Evolutionary conservation across 2,797 vertebrate genomes (phyloP), one percentile per base, ranked within the genome.

Genomic region (Selene dorsalis): DNA sequence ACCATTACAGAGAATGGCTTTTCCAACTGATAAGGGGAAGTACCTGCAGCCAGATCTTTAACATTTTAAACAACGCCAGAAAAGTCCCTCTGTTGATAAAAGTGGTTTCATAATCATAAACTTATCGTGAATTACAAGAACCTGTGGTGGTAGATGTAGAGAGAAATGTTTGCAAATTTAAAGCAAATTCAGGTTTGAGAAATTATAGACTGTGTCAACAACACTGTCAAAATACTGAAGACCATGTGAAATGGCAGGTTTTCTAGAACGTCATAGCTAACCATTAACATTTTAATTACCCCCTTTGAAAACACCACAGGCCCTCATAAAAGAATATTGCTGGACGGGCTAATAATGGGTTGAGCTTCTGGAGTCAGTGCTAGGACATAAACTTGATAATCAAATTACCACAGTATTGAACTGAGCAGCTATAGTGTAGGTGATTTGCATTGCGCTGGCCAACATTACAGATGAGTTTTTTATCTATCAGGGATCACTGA

Each of bases 301-400:
- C 48, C 26, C 35, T 28, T 69, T 79, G 64, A 67, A 73, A 48
- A 63, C 9, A 77, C 50, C 59, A 22, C 13, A 17, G 39, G 30
- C 65, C 10, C 58, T 30, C 11, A 30, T 80, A 63, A 77, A 75
- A 72, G 3, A 48, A 75, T 73, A 82, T 73, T 63, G 30, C 35
- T 48, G 41, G 59, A 22, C 24, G n/a, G 45, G 32, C 20, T 58
- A 60, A 52, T 79, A 55, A 60, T 61, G 28, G 60, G 45, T 48
- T 16, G 4, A 24, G 55, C n/a, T 43, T 57, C 59, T 77, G 38
- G 30, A 58, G 24, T 73, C 53, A 32, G 24, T 65, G 43, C 16
- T 30, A 28, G 48, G 57, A 38, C 24, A 71, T 39, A 59, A 64
- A 73, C 24, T 3, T 4, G 28, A 38, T 47, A 48, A 43, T 66